phyloP scores from a whole-genome alignment of 2,888 invertebrate genomes.

The Tiliacea citrago region DNA sequence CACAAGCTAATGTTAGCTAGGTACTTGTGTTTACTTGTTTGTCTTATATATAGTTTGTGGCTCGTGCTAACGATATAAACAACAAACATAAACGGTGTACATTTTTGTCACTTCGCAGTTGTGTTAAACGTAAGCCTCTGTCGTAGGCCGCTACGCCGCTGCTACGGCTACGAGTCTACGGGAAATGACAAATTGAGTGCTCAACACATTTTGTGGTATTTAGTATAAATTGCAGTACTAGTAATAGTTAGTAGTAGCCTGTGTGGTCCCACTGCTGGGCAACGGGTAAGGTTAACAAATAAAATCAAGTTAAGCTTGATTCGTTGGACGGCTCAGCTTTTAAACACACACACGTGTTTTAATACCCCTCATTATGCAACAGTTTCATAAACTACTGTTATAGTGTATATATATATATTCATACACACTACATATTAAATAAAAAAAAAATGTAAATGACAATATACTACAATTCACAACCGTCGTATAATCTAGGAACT shows the following conservation, averaged over 20 bases:
- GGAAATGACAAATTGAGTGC: no score
- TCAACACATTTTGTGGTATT: not conserved
- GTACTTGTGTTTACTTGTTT: not conserved
- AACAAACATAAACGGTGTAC: not conserved
- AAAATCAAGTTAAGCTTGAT: no score
- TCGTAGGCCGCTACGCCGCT: conserved; percentile 26
- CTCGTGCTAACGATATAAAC: not conserved
- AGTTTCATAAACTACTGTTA: no score
- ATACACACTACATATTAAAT: no score
- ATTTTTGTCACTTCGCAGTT: not conserved
- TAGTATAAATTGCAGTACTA: not conserved
- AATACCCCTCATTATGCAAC: no score
- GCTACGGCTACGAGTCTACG: conserved; percentile 38
- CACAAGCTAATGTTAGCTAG: not conserved
- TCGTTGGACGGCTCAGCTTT: no score
- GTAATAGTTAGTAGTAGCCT: not conserved
- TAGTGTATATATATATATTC: no score
- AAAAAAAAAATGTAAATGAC: no score
- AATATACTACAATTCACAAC: no score
- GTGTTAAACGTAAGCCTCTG: not conserved
- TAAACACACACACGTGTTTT: no score
- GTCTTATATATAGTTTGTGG: not conserved
- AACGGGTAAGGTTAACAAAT: not conserved
- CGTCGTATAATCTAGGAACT: no score
- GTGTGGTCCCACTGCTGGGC: not conserved